Evolutionary conservation across 2,888 invertebrate genomes (phyloP).

Genomic region (Athalia rosae): DNA sequence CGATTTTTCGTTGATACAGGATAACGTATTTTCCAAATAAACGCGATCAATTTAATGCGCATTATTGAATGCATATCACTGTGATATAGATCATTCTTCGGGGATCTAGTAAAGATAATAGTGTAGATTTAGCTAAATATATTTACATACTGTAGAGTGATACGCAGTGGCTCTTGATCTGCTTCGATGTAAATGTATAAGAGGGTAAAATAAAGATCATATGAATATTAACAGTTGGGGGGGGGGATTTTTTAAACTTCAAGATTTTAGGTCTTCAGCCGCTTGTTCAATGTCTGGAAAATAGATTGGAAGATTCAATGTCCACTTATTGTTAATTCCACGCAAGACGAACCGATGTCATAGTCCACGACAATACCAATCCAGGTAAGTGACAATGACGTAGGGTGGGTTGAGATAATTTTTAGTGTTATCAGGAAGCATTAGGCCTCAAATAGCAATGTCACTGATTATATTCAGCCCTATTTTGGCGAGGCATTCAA

Average conservation of each 20-base stretch:
- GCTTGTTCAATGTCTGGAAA: too few relatives aligned
- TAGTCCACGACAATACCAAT: too few relatives aligned
- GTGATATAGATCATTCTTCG: background rate
- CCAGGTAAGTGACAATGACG: background rate
- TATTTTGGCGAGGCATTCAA: constrained; percentile 50
- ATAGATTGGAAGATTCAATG: too few relatives aligned
- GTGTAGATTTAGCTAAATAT: constrained; percentile 27
- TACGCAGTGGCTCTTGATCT: background rate
- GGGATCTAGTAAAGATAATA: background rate
- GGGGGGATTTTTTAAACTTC: too few relatives aligned
- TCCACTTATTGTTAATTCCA: too few relatives aligned
- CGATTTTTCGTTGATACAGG: background rate
- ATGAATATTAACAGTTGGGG: too few relatives aligned
- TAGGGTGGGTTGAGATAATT: background rate
- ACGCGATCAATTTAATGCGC: background rate
- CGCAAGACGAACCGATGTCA: too few relatives aligned
- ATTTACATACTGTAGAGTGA: constrained; percentile 18
- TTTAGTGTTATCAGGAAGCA: too few relatives aligned
- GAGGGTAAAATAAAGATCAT: background rate
- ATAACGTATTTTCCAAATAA: background rate
- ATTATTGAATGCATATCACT: constrained; percentile 8
- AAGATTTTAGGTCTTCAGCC: too few relatives aligned
- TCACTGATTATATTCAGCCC: background rate
- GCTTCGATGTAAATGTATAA: background rate
- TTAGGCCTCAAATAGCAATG: constrained; percentile 1